These are phyloP conservation scores for Agelastica alni DNA, from an alignment of 2,888 invertebrate genomes.

Conservation along the genomic window DNA sequence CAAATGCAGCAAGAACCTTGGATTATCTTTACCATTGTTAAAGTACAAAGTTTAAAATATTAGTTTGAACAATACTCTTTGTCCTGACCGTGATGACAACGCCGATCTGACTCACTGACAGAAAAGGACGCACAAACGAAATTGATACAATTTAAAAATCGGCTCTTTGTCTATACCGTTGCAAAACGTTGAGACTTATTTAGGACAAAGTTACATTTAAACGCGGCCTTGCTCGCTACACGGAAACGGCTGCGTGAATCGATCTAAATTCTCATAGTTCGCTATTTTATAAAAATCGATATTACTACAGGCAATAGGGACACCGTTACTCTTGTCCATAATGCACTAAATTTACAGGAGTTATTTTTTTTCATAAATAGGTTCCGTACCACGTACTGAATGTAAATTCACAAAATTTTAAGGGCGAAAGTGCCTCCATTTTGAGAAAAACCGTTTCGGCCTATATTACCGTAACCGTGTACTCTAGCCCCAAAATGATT, in stretches of 20 bases:
- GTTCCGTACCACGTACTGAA: no score
- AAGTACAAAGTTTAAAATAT: neutral
- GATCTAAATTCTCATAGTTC: neutral
- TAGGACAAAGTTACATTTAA: slow-evolving; percentile 5
- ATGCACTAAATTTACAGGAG: no score
- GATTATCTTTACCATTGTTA: neutral
- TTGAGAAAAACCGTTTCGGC: no score
- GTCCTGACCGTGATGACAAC: neutral
- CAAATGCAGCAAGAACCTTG: no score
- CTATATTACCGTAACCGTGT: no score
- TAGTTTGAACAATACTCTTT: slow-evolving; percentile 4
- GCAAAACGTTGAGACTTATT: slow-evolving; percentile 4
- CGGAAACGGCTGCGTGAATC: slow-evolving; percentile 6
- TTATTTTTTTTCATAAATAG: no score
- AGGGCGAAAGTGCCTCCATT: no score
- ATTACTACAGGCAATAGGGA: no score
- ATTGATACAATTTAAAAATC: slow-evolving; percentile 6
- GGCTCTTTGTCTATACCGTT: slow-evolving; percentile 8
- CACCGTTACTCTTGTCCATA: no score
- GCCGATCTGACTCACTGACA: neutral
- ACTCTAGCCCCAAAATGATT: no score
- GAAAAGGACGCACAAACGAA: neutral
- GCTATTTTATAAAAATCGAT: no score
- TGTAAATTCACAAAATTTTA: no score
- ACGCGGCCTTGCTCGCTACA: slow-evolving; percentile 3